Evolutionary conservation across 1,140 invertebrate species (phyloP).

Genomic region (Sinonovacula constricta): DNA sequence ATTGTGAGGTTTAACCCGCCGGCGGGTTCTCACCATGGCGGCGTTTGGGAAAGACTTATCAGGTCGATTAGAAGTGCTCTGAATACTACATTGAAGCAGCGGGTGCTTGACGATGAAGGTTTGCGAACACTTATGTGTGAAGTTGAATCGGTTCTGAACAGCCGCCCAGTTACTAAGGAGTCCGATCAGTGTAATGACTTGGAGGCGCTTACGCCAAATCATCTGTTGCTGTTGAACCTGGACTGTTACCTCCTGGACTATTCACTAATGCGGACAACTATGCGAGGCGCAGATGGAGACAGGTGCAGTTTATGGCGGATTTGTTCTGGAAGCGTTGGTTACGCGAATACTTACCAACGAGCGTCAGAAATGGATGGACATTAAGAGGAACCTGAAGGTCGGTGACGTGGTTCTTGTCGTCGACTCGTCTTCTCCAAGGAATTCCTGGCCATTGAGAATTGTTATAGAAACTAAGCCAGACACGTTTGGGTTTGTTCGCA

Average conservation of each 20-base stretch:
- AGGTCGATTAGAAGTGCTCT: conserved; percentile 35
- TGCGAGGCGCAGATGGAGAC: conserved; percentile 41
- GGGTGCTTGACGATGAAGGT: conserved; percentile 53
- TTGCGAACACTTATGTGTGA: conserved; percentile 52
- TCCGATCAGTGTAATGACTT: conserved; percentile 39
- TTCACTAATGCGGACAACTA: conserved; percentile 44
- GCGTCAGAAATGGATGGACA: conserved; percentile 55
- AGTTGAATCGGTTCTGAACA: conserved; percentile 56
- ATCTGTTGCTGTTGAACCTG: conserved; percentile 45
- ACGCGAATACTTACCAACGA: conserved; percentile 55
- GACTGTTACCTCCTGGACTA: conserved; percentile 45
- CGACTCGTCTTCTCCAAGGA: conserved; percentile 48
- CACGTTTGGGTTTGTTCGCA: conserved; percentile 44
- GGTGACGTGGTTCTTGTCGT: conserved; percentile 58
- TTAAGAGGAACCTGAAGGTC: conserved; percentile 42
- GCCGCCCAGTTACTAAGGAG: conserved; percentile 42
- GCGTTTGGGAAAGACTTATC: conserved; percentile 56
- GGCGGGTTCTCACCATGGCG: conserved; percentile 44
- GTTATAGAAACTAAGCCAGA: conserved; percentile 29
- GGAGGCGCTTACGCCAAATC: conserved; percentile 55
- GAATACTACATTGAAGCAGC: conserved; percentile 33
- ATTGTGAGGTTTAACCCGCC: conserved; percentile 57
- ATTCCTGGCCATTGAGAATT: conserved; percentile 45
- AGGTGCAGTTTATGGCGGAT: conserved; percentile 56
- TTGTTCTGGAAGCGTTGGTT: conserved; percentile 59